These are phyloP conservation scores for Anguilla marmorata DNA, from an alignment of 2,797 vertebrate genomes.

Conservation along the genomic window DNA sequence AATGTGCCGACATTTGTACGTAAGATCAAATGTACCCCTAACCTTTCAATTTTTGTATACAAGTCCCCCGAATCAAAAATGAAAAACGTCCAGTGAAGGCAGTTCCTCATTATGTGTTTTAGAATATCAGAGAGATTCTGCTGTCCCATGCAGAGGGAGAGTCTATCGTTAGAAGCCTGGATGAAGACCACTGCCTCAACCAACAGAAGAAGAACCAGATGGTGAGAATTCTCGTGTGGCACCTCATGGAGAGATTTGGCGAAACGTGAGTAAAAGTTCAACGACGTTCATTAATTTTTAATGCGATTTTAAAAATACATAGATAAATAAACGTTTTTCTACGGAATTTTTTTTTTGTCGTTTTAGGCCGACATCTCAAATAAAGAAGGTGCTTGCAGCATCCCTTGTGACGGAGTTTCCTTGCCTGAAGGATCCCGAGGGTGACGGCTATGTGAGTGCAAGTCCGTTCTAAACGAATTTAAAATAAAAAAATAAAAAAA, in stretches of 20 bases:
- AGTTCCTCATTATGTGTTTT: neutral
- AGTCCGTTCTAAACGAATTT: neutral
- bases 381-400: neutral
- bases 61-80: neutral
- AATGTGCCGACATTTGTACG: conserved; percentile 7
- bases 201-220: conserved; percentile 15
- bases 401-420: neutral
- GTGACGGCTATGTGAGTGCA: neutral
- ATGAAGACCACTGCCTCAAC: neutral
- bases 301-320: neutral
- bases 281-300: neutral
- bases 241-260: conserved; percentile 11
- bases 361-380: conserved; percentile 14
- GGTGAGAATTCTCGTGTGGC: conserved; percentile 3
- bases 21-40: neutral
- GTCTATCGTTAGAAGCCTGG: neutral
- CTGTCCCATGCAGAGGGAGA: neutral
- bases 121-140: neutral
- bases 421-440: neutral
- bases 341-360: neutral
- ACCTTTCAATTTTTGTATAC: neutral
- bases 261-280: neutral
- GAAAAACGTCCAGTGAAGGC: neutral
- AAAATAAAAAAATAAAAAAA: neutral
- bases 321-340: neutral